Evolutionary conservation across 2,113 vertebrate species (phyloP).

Genomic region (Phyllostomus hastatus): DNA sequence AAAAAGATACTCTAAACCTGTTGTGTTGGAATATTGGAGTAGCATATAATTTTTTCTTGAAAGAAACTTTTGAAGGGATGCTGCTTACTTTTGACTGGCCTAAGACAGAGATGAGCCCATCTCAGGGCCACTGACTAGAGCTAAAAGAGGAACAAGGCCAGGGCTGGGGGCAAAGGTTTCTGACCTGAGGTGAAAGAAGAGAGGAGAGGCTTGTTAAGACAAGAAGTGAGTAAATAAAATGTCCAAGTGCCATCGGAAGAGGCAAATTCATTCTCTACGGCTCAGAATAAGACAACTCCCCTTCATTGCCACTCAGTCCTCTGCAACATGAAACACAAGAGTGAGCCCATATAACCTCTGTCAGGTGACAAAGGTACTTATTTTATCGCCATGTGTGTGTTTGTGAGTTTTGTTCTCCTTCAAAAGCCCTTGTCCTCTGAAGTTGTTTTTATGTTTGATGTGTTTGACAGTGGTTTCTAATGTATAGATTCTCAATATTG

Average conservation of each 20-base stretch:
- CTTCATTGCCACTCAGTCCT: not conserved
- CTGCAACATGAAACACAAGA: not conserved
- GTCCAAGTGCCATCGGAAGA: accelerated
- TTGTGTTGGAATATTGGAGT: not conserved
- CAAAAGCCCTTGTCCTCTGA: not conserved
- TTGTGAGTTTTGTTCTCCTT: not conserved
- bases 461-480: not conserved
- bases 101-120: not conserved
- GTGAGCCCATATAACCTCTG: not conserved
- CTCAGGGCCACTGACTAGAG: not conserved
- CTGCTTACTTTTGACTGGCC: not conserved
- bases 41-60: not conserved
- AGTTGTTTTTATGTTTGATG: not conserved
- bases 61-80: not conserved
- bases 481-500: not conserved
- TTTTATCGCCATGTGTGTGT: not conserved
- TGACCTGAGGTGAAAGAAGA: not conserved
- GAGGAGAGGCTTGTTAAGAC: not conserved
- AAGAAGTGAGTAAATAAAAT: not conserved
- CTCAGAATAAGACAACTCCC: not conserved
- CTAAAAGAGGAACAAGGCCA: not conserved
- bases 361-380: not conserved
- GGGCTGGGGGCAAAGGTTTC: constrained; percentile 9
- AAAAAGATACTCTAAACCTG: not conserved
- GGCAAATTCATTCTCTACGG: not conserved